Base-by-base conservation (phyloP, 1,140 invertebrate species). In the Anoplolepis gracilipes region DNA sequence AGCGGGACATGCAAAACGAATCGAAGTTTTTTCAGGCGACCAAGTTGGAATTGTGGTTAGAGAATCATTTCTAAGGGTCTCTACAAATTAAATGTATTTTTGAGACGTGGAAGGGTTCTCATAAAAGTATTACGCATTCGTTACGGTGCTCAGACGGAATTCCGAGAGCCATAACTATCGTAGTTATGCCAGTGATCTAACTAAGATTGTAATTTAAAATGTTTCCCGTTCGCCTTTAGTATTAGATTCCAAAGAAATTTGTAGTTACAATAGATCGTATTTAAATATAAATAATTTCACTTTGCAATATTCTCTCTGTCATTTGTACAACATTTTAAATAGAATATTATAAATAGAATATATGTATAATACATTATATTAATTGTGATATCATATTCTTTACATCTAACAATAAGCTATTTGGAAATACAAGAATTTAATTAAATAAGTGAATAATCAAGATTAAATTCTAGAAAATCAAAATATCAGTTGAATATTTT, bases 121-220 rank as follows among this genome's bases (percentile, higher is more conserved):
- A 94, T 94, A 94, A 95, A 95, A 94, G 93, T 93, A 95, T 95
- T 95, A 95, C 93, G 87, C 91, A 92, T 95, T 95, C 93, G 94
- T 93, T 93, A 93, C 93, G 92, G 93, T 88, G 88, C 92, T 93
- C 91, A 88, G 89, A 92, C 90, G 87, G 92, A 92, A 94, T 94
- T 93, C 91, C 92, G 53, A 70, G 70, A 85, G 79, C 84, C 72
- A 84, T 84, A 75, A 77, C 72, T 62, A 77, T 77, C n/a, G 39
- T 84, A 82, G 78, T 46, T 82, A 49, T 49, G 36, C 39, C 78
- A n/a, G 36, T 82, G 69, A 55, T 42, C 67, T 33, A 73, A 25
- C 67, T 42, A 46, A 62, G 53, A 69, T 36, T 73, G 67, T 42
- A 59, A 55, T 42, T 72, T 25, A 73, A 59, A 72, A 61, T 72